phyloP scores from a whole-genome alignment of 2,888 invertebrate species.

The Taenaris catops region DNA sequence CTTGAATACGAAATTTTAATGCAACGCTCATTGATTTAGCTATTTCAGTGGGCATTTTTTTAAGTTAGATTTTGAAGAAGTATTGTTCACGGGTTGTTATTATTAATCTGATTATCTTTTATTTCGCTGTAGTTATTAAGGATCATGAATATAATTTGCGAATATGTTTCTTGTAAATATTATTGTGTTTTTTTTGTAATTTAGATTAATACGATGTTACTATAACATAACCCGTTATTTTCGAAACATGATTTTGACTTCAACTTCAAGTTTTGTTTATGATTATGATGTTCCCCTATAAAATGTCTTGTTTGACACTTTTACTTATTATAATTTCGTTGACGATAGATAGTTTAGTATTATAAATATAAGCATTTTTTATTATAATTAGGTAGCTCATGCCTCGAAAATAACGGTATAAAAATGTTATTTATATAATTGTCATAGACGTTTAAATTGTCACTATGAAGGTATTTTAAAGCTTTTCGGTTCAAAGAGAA shows the following conservation, averaged over 20 bases:
- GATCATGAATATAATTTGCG: conserved; percentile 3
- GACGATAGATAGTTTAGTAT: no score
- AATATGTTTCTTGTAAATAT: conserved; percentile 12
- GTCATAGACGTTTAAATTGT: neutral
- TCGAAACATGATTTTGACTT: conserved; percentile 1
- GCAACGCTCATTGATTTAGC: no score
- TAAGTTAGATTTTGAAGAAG: no score
- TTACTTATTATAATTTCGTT: no score
- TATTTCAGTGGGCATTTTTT: no score
- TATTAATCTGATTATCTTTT: conserved; percentile 3
- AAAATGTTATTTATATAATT: conserved; percentile 5
- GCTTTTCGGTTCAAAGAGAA: conserved; percentile 1
- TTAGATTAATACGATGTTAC: conserved; percentile 5
- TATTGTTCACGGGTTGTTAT: conserved; percentile 29
- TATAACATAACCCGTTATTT: conserved; percentile 6
- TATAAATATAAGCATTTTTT: neutral
- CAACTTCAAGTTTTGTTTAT: neutral
- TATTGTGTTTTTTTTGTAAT: conserved; percentile 9
- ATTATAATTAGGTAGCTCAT: neutral
- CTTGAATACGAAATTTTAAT: no score
- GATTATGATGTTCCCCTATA: no score
- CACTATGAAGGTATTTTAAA: neutral
- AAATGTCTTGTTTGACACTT: no score
- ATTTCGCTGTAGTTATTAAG: neutral
- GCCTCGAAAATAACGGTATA: conserved; percentile 4